Evolutionary conservation across 2,888 invertebrate genomes (phyloP).

Genomic region (Eucriotettix oculatus): DNA sequence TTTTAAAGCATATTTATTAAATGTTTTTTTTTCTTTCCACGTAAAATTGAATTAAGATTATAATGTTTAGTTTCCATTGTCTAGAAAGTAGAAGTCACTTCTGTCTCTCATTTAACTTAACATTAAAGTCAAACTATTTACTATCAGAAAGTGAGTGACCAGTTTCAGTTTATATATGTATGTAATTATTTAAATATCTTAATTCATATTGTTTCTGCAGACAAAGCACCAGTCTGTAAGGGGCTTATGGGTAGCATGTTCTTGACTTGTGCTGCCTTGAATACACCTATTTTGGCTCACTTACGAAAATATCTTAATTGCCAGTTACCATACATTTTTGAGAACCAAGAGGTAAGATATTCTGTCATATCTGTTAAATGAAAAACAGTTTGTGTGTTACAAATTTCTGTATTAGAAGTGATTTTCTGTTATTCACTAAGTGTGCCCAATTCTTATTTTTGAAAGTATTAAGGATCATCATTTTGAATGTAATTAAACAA

Average conservation of each 20-base stretch:
- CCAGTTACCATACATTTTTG: slow-evolving; percentile 24
- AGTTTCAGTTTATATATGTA: too few relatives aligned
- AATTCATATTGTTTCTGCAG: slow-evolving; percentile 18
- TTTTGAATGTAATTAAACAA: too few relatives aligned
- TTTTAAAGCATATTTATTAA: too few relatives aligned
- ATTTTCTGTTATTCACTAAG: not conserved
- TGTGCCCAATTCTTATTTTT: not conserved
- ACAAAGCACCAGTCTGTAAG: slow-evolving; percentile 30
- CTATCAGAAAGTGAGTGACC: too few relatives aligned
- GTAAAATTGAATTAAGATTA: too few relatives aligned
- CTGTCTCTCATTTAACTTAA: too few relatives aligned
- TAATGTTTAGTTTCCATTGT: not conserved
- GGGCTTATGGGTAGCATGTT: slow-evolving; percentile 28
- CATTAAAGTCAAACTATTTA: too few relatives aligned
- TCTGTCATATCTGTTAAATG: not conserved
- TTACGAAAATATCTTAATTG: slow-evolving; percentile 25
- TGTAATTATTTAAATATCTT: too few relatives aligned
- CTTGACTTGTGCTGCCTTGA: slow-evolving; percentile 27
- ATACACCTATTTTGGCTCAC: slow-evolving; percentile 27
- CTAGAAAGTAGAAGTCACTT: too few relatives aligned
- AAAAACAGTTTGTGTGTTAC: not conserved
- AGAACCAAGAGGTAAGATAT: slow-evolving; percentile 10
- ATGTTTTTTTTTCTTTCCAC: too few relatives aligned
- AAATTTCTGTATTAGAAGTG: not conserved
- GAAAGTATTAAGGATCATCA: too few relatives aligned